Percentiles rank a stretch among this genome's conserved stretches.
phyloP scores from a whole-genome alignment of 2,113 vertebrate genomes.

The Axis porcinus region DNA sequence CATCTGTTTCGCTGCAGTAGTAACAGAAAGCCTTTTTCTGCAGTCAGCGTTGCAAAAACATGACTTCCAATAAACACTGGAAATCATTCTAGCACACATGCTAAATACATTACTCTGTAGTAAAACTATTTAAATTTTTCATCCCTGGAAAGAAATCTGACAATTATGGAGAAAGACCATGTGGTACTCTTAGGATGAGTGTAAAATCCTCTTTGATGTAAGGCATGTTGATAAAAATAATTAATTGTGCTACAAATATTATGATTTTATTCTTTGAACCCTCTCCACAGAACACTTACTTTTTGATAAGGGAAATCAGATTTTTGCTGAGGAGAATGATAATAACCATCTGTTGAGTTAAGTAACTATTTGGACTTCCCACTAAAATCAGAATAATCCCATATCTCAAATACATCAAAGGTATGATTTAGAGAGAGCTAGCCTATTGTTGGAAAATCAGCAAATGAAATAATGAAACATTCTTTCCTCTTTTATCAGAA shows the following conservation, averaged over 20 bases:
- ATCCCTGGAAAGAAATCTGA: slow-evolving; percentile 27
- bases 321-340: not conserved
- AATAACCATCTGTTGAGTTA: slow-evolving; percentile 21
- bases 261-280: not conserved
- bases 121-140: slow-evolving; percentile 39
- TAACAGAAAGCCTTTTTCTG: slow-evolving; percentile 9
- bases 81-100: slow-evolving; percentile 24
- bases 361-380: not conserved
- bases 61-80: slow-evolving; percentile 2
- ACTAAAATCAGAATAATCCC: not conserved
- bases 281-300: not conserved
- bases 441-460: slow-evolving; percentile 14
- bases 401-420: slow-evolving; percentile 33
- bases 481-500: not conserved
- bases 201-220: slow-evolving; percentile 36
- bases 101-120: slow-evolving; percentile 32
- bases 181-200: not conserved
- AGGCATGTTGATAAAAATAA: not conserved
- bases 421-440: not conserved
- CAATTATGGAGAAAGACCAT: not conserved
- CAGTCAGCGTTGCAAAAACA: not conserved
- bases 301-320: not conserved
- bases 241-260: not conserved
- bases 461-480: slow-evolving; percentile 4
- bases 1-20: not conserved